phyloP scores from a whole-genome alignment of 2,888 invertebrate species.

The Teinopalpus imperialis region DNA sequence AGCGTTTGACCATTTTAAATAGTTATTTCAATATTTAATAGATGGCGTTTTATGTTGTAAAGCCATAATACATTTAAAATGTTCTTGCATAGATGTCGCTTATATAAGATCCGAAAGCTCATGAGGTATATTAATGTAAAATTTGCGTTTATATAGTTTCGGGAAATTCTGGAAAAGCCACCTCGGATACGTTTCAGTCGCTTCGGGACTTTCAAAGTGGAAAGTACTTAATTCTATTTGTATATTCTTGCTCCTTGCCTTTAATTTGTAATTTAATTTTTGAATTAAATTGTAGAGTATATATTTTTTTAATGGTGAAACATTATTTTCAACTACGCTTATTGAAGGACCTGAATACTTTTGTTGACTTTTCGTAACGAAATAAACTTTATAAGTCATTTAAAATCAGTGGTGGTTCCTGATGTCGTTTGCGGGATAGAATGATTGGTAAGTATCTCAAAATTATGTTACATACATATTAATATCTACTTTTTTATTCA shows the following conservation, averaged over 20 bases:
- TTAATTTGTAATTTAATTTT: constrained; percentile 8
- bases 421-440: constrained; percentile 57
- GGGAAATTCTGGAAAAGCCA: constrained; percentile 60
- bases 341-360: too few relatives aligned
- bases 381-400: constrained; percentile 65
- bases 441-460: constrained; percentile 69
- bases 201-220: constrained; percentile 61
- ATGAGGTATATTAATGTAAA: constrained; percentile 31
- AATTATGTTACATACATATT: too few relatives aligned
- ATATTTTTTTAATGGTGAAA: too few relatives aligned
- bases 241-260: constrained; percentile 15
- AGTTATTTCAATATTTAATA: constrained; percentile 20
- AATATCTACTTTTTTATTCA: too few relatives aligned
- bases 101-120: constrained; percentile 26
- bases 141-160: constrained; percentile 46
- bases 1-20: too few relatives aligned
- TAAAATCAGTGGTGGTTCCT: constrained; percentile 52
- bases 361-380: constrained; percentile 26
- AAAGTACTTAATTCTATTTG: constrained; percentile 43
- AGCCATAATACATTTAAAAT: neutral
- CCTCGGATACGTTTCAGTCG: constrained; percentile 71
- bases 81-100: constrained; percentile 36
- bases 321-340: too few relatives aligned
- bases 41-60: constrained; percentile 31
- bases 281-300: too few relatives aligned